A percentile compares a stretch with the other conserved stretches of the same genome.
Evolutionary conservation across 2,888 invertebrate species (phyloP).

Genomic region (Osedax frankpressi): DNA sequence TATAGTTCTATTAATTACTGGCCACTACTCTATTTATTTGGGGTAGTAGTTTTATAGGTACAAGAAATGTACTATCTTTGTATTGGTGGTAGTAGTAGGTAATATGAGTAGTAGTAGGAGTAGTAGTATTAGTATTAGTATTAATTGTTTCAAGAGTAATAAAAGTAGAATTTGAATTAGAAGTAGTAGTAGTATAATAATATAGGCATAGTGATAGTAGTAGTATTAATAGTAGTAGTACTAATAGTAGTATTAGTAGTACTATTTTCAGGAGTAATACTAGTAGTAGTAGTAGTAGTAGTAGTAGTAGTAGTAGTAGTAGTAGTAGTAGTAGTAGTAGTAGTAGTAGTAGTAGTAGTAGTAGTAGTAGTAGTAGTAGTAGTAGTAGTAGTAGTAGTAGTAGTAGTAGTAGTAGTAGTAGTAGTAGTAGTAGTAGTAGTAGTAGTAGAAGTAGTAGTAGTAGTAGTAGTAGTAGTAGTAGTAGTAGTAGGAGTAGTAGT

Average conservation of each 20-base stretch:
- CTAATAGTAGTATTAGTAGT: not conserved
- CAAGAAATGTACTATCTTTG: no score
- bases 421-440: conserved; percentile 10
- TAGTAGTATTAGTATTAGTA: no score
- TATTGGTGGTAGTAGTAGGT: no score
- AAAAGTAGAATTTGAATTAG: not conserved
- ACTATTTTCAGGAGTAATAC: not conserved
- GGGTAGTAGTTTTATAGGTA: no score
- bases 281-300: not conserved
- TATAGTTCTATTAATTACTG: no score
- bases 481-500: conserved; percentile 8
- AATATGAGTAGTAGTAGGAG: no score
- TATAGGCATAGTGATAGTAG: not conserved
- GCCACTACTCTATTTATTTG: no score
- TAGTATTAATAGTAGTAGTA: not conserved
- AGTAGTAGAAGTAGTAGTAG: conserved; percentile 8
- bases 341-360: not conserved
- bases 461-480: conserved; percentile 12
- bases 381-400: not conserved
- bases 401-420: not conserved
- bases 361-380: not conserved
- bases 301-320: not conserved
- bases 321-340: not conserved
- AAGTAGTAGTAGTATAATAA: not conserved
- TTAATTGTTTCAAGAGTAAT: not conserved